phyloP scores from a whole-genome alignment of 2,797 vertebrate genomes.

The Kryptopterus vitreolus region DNA sequence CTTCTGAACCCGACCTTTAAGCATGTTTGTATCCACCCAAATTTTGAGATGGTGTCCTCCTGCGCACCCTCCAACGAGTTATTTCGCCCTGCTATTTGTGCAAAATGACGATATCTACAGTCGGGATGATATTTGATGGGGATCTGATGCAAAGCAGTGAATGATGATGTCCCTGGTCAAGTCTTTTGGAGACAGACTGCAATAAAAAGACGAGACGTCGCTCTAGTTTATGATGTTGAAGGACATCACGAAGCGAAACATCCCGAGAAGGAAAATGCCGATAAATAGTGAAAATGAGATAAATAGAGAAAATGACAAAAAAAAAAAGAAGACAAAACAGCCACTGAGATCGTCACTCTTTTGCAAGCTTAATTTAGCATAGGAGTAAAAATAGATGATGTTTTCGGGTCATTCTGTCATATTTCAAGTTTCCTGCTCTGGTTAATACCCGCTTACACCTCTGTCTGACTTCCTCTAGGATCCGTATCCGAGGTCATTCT shows the following conservation, averaged over 20 bases:
- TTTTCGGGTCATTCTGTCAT: background rate
- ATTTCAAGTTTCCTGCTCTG: background rate
- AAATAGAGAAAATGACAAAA: too few relatives aligned
- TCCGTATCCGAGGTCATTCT: slow-evolving; percentile 7
- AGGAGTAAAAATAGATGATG: background rate
- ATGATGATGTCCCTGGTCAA: background rate
- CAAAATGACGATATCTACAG: background rate
- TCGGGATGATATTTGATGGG: background rate
- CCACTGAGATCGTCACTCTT: background rate
- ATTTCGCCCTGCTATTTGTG: background rate
- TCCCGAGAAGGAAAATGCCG: background rate
- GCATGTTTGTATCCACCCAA: too few relatives aligned
- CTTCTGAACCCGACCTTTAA: too few relatives aligned
- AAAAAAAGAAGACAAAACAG: too few relatives aligned
- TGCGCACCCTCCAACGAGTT: background rate
- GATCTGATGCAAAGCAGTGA: background rate
- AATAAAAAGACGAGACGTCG: background rate
- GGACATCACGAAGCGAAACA: background rate
- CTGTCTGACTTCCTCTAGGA: slow-evolving; percentile 2
- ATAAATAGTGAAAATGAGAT: background rate
- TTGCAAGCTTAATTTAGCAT: background rate
- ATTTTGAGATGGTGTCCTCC: too few relatives aligned
- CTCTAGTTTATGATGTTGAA: background rate
- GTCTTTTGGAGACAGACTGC: background rate
- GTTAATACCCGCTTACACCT: slow-evolving; percentile 5